Evolutionary conservation across 2,797 vertebrate species (phyloP), one percentile per base, ranked within the genome.

Genomic region (Enteromius afrohamiltoni): DNA sequence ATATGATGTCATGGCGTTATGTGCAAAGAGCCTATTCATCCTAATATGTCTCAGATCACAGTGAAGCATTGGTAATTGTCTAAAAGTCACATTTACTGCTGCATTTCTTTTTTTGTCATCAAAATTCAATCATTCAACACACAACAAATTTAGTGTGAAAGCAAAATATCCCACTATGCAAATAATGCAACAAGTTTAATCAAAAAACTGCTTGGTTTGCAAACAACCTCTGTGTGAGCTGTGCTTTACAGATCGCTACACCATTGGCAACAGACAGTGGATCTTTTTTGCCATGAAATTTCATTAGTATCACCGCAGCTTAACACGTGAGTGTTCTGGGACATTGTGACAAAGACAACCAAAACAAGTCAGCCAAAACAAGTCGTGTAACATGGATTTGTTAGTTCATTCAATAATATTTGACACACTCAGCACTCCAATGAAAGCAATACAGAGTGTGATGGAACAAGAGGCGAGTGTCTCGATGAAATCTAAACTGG

Each of bases 361-460:
- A 16, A 64, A 64, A 62, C 60, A 62, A 29, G 60, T 29, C 1
- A 62, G 60, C 13, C 26, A 62, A 62, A 62, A 29, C 60, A 62
- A 73, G 16, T 17, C 70, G 51, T 51, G 17, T 31, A 31, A 6
- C 5, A 74, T 31, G 4, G 16, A 13, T 4, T 47, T 0, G 47
- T 53, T 74, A 0, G 0, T 34, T 51, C 9, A 73, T 31, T 51
- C 9, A 31, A 51, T 51, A 19, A 14, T 73, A 11, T 49, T 73
- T 1, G 8, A 2, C 2, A 0, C 0, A 31, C 26, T 19, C 8
- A 2, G 6, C 0, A 9, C 45, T 51, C 26, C 60, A 26, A 29
- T 31, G 7, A 31, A 73, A 51, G 16, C 29, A 1, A 51, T 34
- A 31, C 11, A 53, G 17, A 51, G 26, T 21, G 9, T 21, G 29